phyloP scores from a whole-genome alignment of 2,888 invertebrate genomes.

The Drosophila vallismaia region DNA sequence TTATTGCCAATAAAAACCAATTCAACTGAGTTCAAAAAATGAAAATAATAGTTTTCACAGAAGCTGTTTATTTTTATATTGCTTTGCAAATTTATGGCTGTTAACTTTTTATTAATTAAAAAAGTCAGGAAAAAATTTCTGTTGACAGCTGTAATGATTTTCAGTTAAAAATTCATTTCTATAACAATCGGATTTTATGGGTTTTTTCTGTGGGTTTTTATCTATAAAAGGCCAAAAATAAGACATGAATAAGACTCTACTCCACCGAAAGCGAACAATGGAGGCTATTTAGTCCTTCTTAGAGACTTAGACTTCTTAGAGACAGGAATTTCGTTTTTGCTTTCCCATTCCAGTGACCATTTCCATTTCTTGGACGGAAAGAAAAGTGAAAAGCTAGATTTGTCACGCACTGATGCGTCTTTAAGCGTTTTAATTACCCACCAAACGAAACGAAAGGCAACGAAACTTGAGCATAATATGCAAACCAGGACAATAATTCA shows the following conservation, averaged over 20 bases:
- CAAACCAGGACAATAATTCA: constrained; percentile 80
- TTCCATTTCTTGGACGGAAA: constrained; percentile 40
- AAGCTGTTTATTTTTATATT: constrained; percentile 19
- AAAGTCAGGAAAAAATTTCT: constrained; percentile 17
- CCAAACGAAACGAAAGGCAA: constrained; percentile 59
- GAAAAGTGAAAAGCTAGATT: constrained; percentile 82
- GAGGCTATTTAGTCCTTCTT: constrained; percentile 51
- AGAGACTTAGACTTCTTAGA: constrained; percentile 7
- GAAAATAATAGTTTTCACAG: constrained; percentile 15
- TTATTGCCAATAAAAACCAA: constrained; percentile 8
- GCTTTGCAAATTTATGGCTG: constrained; percentile 25
- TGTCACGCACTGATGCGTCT: constrained; percentile 82
- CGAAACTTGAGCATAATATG: constrained; percentile 77
- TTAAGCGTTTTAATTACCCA: constrained; percentile 81
- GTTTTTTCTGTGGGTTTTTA: neutral
- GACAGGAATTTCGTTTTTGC: neutral
- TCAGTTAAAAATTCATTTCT: constrained; percentile 4
- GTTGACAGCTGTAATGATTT: constrained; percentile 24
- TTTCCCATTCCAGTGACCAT: constrained; percentile 38
- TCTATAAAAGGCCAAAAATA: neutral
- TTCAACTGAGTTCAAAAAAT: neutral
- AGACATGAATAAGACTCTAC: constrained; percentile 25
- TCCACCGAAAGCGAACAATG: constrained; percentile 68
- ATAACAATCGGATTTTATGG: constrained; percentile 3
- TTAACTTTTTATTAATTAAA: constrained; percentile 39